A percentile compares a stretch with the other conserved stretches of the same genome.
Evolutionary conservation across 2,888 invertebrate genomes (phyloP).

Genomic region (Tetrapedia diversipes): DNA sequence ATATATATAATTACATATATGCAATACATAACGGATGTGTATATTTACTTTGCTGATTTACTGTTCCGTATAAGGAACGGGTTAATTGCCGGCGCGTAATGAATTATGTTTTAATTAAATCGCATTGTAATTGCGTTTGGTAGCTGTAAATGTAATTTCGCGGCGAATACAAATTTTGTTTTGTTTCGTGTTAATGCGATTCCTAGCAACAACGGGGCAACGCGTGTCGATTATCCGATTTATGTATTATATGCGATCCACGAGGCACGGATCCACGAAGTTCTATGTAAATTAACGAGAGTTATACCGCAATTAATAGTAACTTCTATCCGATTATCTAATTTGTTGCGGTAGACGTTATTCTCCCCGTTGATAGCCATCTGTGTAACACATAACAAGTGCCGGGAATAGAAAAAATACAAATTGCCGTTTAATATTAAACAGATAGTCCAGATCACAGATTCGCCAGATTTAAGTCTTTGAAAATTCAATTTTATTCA

Average conservation of each 20-base stretch:
- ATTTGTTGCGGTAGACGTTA: slow-evolving; percentile 25
- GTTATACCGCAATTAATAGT: slow-evolving; percentile 26
- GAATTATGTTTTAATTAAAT: slow-evolving; percentile 52
- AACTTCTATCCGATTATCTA: slow-evolving; percentile 6
- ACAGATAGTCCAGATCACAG: background rate
- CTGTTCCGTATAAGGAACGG: background rate
- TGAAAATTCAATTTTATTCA: background rate
- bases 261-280: slow-evolving; percentile 11
- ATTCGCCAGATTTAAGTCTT: background rate
- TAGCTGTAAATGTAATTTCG: slow-evolving; percentile 16
- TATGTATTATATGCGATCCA: slow-evolving; percentile 9
- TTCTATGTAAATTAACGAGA: slow-evolving; percentile 24
- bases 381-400: slow-evolving; percentile 12
- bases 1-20: too few relatives aligned
- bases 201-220: slow-evolving; percentile 8
- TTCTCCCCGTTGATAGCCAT: slow-evolving; percentile 14
- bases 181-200: slow-evolving; percentile 44
- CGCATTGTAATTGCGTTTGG: slow-evolving; percentile 36
- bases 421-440: slow-evolving; percentile 27
- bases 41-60: slow-evolving; percentile 15
- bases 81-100: slow-evolving; percentile 20
- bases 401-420: slow-evolving; percentile 7
- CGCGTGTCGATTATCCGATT: slow-evolving; percentile 52
- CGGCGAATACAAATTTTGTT: slow-evolving; percentile 33
- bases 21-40: too few relatives aligned